Base-by-base conservation (phyloP, 2,113 vertebrate species). In the Aleadryas rufinucha region DNA sequence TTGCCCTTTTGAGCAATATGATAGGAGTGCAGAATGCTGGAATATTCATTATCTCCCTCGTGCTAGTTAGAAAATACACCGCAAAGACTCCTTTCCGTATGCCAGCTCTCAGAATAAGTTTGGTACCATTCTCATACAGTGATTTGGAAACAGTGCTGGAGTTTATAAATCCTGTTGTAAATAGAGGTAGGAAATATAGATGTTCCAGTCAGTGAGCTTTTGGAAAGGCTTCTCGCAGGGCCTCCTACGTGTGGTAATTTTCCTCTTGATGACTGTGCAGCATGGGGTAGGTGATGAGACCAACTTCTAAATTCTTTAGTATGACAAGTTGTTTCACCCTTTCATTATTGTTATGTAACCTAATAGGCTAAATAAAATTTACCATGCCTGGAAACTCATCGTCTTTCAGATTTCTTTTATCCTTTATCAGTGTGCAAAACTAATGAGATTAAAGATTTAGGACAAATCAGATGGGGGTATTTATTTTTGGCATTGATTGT, bases 371-470 rank as follows among this genome's bases (percentile, higher is more conserved):
- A 77, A 54, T 66, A 39, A 93, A 82, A 84, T 59, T 52, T 66
- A 28, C 71, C 45, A 47, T 68, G 85, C 59, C 33, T 90, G 42
- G 44, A 47, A 91, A 42, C 52, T 59, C 74, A 52, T 8, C n/a
- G 28, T 44, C 61, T 81, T 78, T 47, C 54, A 71, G 47, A 70
- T 90, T 78, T 85, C 37, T 91, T 87, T 91, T 52, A 87, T 95
- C 80, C 70, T 86, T 79, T 93, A 79, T 92, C 61, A 69, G 57
- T 78, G 37, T 92, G 61, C 50, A 91, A 41, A 95, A 76, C 72
- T 96, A 96, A 95, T 87, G 69, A 90, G 94, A 96, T 97, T 95
- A 97, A 94, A 80, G 88, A 88, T 94, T 87, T 93, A 96, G 95
- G 92, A 49, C 79, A 77, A 93, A 95, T 92, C 79, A 90, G 84